These are phyloP conservation scores for Podocnemis expansa DNA, from an alignment of 2,113 vertebrate genomes.

Conservation along the genomic window DNA sequence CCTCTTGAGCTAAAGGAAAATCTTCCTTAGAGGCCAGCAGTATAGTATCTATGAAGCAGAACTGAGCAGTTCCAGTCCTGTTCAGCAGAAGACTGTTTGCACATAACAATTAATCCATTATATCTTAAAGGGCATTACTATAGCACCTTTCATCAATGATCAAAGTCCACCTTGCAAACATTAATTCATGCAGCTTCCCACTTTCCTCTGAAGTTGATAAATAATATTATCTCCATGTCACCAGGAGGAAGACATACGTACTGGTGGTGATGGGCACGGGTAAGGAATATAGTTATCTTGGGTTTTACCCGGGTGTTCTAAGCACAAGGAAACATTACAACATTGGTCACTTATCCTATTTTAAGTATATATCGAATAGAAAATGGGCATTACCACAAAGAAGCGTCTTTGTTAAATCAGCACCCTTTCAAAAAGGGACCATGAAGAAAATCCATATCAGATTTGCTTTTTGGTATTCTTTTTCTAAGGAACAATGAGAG, in stretches of 20 bases:
- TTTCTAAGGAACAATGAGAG: neutral
- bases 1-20: neutral
- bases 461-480: neutral
- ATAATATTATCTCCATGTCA: neutral
- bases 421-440: neutral
- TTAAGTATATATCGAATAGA: neutral
- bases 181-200: neutral
- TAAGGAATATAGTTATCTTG: no score
- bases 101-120: neutral
- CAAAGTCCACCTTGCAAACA: neutral
- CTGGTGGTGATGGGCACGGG: neutral
- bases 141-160: neutral
- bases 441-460: neutral
- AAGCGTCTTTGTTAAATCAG: neutral
- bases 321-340: neutral
- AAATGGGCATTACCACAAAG: neutral
- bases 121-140: neutral
- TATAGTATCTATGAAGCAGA: neutral
- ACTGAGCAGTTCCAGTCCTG: neutral
- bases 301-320: neutral
- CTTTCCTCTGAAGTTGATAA: neutral
- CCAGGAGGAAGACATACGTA: neutral
- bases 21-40: neutral
- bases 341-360: neutral
- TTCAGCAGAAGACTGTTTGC: neutral